These are phyloP conservation scores for Lepilemur septentrionalis DNA, from an alignment of 2,797 vertebrate species.

Conservation along the genomic window DNA sequence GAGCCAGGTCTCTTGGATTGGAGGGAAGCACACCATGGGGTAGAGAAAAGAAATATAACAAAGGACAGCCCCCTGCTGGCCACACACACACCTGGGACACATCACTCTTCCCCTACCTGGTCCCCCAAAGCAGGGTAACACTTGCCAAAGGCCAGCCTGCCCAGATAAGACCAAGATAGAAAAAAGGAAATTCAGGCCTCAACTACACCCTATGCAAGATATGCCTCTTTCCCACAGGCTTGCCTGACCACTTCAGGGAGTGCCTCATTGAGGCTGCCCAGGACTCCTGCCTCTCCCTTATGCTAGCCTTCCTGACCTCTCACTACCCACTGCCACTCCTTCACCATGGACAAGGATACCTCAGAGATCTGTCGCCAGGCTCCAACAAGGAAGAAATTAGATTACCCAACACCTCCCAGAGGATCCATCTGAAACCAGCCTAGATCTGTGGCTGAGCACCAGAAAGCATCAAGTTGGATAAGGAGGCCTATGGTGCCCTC, in stretches of 20 bases:
- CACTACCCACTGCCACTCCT: slow-evolving; percentile 29
- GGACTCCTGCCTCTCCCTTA: slow-evolving; percentile 42
- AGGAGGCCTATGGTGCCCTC: slow-evolving; percentile 47
- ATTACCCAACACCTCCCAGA: slow-evolving; percentile 59
- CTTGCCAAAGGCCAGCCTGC: neutral
- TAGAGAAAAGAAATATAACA: neutral
- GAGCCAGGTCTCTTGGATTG: neutral
- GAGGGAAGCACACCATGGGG: neutral
- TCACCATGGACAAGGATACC: slow-evolving; percentile 49
- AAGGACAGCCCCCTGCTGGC: neutral
- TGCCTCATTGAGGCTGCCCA: neutral
- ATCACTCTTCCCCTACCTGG: slow-evolving; percentile 2
- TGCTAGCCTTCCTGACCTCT: slow-evolving; percentile 35
- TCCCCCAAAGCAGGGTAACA: slow-evolving; percentile 6
- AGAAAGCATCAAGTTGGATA: slow-evolving; percentile 46
- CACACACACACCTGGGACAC: neutral
- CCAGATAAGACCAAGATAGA: neutral
- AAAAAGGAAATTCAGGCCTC: slow-evolving; percentile 43
- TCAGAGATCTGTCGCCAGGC: slow-evolving; percentile 52
- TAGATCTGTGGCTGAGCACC: slow-evolving; percentile 32
- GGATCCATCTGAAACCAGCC: slow-evolving; percentile 64
- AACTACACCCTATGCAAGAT: neutral
- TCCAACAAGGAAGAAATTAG: slow-evolving; percentile 67
- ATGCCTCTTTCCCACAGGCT: neutral
- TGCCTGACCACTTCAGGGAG: slow-evolving; percentile 1